Evolutionary conservation across 2,797 vertebrate genomes (phyloP).

Genomic region (Emydoidea blandingii): DNA sequence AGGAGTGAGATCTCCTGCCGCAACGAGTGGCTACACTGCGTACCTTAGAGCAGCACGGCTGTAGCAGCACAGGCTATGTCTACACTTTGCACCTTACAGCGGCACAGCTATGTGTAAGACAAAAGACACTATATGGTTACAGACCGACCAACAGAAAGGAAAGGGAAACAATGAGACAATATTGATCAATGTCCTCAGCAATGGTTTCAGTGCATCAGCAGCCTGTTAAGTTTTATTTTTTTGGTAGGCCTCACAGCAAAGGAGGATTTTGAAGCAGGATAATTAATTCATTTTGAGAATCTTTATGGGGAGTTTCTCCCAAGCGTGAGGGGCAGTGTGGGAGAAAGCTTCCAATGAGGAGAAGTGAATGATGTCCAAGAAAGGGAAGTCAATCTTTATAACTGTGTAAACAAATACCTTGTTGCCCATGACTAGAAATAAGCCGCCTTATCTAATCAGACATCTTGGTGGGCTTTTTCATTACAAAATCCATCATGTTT

Average conservation of each 20-base stretch:
- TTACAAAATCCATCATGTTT: slow-evolving; percentile 52
- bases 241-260: no score
- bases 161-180: not conserved
- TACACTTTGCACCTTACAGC: no score
- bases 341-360: not conserved
- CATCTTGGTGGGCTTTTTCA: slow-evolving; percentile 48
- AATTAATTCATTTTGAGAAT: no score
- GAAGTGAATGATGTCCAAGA: not conserved
- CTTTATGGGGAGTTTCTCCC: no score
- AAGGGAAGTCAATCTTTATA: not conserved
- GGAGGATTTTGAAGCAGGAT: no score
- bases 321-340: not conserved
- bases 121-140: not conserved
- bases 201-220: no score
- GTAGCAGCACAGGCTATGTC: no score
- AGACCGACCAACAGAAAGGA: not conserved
- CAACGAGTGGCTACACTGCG: no score
- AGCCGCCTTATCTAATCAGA: not conserved
- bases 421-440: slow-evolving; percentile 34
- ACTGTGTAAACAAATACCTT: slow-evolving; percentile 12
- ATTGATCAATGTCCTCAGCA: not conserved
- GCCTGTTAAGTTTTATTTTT: no score
- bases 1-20: no score
- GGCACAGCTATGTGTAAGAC: not conserved
- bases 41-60: no score